Evolutionary conservation across 2,797 vertebrate species (phyloP), one percentile per base, ranked within the genome.

Genomic region (Tympanoctomys barrerae): DNA sequence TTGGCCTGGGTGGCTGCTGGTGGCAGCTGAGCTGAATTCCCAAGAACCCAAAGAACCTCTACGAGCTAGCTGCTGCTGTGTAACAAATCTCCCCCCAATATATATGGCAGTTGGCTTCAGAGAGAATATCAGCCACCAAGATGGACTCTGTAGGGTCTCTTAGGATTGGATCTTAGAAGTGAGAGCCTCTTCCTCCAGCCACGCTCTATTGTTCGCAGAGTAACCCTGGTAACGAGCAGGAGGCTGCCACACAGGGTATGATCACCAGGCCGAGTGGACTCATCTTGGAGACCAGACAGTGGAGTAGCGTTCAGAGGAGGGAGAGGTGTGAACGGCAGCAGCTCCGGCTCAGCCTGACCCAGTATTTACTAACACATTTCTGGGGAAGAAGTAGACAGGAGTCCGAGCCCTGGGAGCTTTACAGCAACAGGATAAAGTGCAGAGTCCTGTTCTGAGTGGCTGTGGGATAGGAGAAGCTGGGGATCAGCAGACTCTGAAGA

Each of bases 41-140:
- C 54, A 3, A 11, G 16, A 31, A 46, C 16, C 33, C 75, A 2
- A 46, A 42, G 42, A 26, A 39, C 21, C 24, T 0, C 0, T 21
- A 24, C 73, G 28, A 66, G 42, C 64, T 62, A 79, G 12, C n/a
- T 16, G 12, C 12, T 80, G 79, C 73, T 10, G 8, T 5, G 3
- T 62, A 42, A 73, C 57, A 59, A 61, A 80, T 61, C 54, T 8
- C 28, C 28, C 4, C 62, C 14, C 49, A 49, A 49, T 16, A 28
- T 49, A 42, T 21, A 33, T 19, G 36, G 46, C 12, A 52, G 59
- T 62, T 49, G 54, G 52, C 84, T 91, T 71, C 11, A 54, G 24
- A 42, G 3, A 66, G 64, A 49, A 31, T 8, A 14, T 52, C 31
- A 4, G 4, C 6, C 79, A 9, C 73, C 12, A 26, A 70, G n/a